Base-by-base conservation (phyloP, 2,113 vertebrate species). In the Thalassarche chlororhynchos region DNA sequence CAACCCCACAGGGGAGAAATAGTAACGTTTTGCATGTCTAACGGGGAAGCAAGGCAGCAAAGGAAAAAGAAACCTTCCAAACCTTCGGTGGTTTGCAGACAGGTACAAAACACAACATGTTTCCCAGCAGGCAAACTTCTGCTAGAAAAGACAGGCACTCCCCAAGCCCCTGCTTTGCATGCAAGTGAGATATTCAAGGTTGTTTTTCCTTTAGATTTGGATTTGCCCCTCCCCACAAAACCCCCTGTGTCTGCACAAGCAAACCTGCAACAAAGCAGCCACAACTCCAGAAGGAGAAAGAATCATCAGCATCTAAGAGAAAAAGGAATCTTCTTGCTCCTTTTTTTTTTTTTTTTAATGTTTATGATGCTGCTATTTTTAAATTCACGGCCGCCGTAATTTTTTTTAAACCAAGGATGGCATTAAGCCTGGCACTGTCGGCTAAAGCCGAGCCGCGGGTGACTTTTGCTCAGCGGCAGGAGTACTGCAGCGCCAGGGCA, bases 181-280 rank as follows among this genome's bases (percentile, higher is more conserved):
- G 85, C 92, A 11, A 69, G 79, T 17, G 54, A 65, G 85, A 65
- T 77, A 83, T 76, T 94, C 96, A 97, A 97, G 95, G 96, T 97
- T 46, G 52, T 2, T n/a, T 84, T 89, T 17, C 64, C 61, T 36
- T 49, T 12, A 31, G 23, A 17, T 55, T 85, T 14, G 47, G 29
- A 14, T 60, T 84, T n/a, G 9, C 82, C 78, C 75, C 74, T 49
- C 61, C 25, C 66, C 72, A 19, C 40, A n/a, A 46, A 23, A 2
- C 10, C 32, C 74, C 31, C 52, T 7, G 28, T 29, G 62, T 36
- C 36, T 70, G 42, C 83, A 23, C 62, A 6, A 40, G 80, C 76
- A 57, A 93, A 92, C 76, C 86, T 80, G 54, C 68, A 29, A 36
- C 26, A 47, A 40, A 65, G 55, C 85, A 66, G 55, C 79, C 32